Evolutionary conservation across 2,888 invertebrate genomes (phyloP).

Genomic region (Cephonodes hylas): DNA sequence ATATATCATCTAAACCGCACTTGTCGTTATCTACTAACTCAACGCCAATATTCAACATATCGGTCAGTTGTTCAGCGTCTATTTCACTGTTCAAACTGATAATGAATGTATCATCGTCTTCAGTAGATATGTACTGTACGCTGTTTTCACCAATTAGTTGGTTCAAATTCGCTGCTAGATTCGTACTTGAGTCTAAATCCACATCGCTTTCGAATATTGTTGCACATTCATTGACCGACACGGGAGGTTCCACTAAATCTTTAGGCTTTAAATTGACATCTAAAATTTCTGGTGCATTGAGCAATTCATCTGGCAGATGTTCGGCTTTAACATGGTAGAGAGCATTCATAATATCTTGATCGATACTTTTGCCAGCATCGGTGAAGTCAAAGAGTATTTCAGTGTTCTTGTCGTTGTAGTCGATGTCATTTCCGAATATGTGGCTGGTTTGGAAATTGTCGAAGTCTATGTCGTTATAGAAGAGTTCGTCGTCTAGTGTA

Average conservation of each 20-base stretch:
- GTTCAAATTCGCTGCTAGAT: constrained; percentile 71
- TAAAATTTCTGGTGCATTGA: constrained; percentile 48
- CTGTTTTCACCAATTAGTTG: constrained; percentile 72
- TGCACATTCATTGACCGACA: constrained; percentile 66
- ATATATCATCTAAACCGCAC: constrained; percentile 15
- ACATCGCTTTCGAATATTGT: constrained; percentile 76
- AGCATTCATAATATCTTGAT: constrained; percentile 67
- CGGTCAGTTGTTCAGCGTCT: constrained; percentile 68
- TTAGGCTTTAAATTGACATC: constrained; percentile 34
- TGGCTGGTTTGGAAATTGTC: constrained; percentile 65
- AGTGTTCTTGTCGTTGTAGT: constrained; percentile 51
- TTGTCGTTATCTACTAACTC: constrained; percentile 32
- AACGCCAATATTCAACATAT: constrained; percentile 69
- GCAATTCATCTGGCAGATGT: constrained; percentile 56
- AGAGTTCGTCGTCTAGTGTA: constrained; percentile 64
- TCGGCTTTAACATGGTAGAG: constrained; percentile 57
- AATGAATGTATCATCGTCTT: constrained; percentile 74
- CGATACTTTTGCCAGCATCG: constrained; percentile 53
- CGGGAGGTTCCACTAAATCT: constrained; percentile 33
- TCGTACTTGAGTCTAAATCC: constrained; percentile 71
- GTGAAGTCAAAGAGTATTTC: constrained; percentile 62
- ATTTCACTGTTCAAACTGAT: constrained; percentile 73
- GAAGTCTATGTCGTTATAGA: constrained; percentile 71
- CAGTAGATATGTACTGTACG: constrained; percentile 73
- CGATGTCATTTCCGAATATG: constrained; percentile 61